These are phyloP conservation scores for Columba livia DNA, from an alignment of 2,113 vertebrate genomes.

Conservation along the genomic window DNA sequence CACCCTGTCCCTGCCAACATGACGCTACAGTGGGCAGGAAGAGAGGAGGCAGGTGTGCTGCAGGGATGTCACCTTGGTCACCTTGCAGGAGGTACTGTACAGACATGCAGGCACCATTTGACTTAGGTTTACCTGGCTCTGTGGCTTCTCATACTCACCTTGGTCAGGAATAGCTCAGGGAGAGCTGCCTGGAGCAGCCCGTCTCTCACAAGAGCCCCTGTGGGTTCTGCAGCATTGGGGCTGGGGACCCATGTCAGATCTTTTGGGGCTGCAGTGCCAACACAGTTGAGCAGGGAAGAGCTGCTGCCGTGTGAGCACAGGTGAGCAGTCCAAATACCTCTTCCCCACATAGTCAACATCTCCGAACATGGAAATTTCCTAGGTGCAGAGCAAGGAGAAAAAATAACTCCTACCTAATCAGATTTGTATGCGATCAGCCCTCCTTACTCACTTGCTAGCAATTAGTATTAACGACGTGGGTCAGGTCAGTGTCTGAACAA, in stretches of 20 bases:
- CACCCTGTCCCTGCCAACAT: neutral
- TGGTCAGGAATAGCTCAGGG: neutral
- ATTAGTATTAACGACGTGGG: slow-evolving; percentile 36
- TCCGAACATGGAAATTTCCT: neutral
- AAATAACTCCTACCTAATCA: slow-evolving; percentile 10
- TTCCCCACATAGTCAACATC: neutral
- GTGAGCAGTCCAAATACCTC: neutral
- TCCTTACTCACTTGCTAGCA: neutral
- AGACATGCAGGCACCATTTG: neutral
- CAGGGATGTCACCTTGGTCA: neutral
- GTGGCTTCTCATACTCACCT: accelerated
- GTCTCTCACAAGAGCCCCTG: no score
- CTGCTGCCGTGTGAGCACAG: neutral
- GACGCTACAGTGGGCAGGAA: neutral
- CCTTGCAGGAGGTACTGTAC: neutral
- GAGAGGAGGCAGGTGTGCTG: neutral
- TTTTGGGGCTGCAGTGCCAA: neutral
- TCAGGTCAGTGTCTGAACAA: neutral
- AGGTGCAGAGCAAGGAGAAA: neutral
- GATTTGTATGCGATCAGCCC: neutral
- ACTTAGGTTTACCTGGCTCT: accelerated
- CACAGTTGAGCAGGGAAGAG: neutral
- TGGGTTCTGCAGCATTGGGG: neutral
- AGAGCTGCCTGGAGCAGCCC: neutral
- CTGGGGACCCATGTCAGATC: neutral